These are phyloP conservation scores for Cassiopea andromeda DNA, from an alignment of 30 jellyfish, hydroid and myxozoan species.

Conservation along the genomic window DNA sequence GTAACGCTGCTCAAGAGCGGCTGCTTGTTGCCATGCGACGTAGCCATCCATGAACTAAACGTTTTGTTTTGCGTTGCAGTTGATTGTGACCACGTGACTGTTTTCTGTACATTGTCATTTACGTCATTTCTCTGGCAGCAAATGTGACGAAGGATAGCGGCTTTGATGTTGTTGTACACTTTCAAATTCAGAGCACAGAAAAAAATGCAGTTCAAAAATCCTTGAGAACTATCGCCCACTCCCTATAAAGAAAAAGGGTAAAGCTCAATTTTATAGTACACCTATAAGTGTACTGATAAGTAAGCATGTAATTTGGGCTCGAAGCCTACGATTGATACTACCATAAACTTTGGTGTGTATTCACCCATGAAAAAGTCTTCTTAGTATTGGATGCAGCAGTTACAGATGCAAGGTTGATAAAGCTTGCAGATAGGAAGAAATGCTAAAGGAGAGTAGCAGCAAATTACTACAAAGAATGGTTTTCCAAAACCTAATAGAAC, in stretches of 20 bases:
- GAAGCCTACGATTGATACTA: too few species aligned
- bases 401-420: too few species aligned
- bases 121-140: constrained; percentile 18
- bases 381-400: too few species aligned
- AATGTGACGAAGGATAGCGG: background rate
- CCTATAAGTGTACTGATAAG: background rate
- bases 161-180: constrained; percentile 59
- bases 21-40: background rate
- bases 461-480: too few species aligned
- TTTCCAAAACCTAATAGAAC: too few species aligned
- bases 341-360: too few species aligned
- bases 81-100: background rate
- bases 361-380: too few species aligned
- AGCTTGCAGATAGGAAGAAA: too few species aligned
- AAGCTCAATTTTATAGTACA: background rate
- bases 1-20: background rate
- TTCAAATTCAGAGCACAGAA: constrained; percentile 87
- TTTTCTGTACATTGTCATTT: background rate
- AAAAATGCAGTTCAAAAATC: constrained; percentile 82
- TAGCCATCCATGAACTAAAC: background rate
- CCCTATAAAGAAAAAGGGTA: constrained; percentile 58
- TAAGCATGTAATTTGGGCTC: background rate
- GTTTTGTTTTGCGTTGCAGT: background rate
- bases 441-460: too few species aligned
- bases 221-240: constrained; percentile 88